Evolutionary conservation across 2,113 vertebrate genomes (phyloP).

Genomic region (Hippocampus comes): DNA sequence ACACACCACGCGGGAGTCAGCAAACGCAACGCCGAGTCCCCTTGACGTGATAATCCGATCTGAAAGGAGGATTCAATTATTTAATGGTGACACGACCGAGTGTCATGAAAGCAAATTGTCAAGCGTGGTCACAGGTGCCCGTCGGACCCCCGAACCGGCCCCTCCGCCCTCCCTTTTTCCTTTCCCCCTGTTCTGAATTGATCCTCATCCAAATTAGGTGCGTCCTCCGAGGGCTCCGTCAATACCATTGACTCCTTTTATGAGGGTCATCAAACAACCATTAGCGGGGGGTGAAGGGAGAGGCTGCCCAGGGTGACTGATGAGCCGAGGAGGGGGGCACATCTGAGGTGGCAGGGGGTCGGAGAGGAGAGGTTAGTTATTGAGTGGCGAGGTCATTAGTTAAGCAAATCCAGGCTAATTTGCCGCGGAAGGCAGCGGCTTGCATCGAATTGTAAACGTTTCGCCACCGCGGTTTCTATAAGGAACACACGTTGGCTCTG

Average conservation of each 20-base stretch:
- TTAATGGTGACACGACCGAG: conserved; percentile 68
- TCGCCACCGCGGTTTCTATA: background rate
- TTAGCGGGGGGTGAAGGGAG: conserved; percentile 75
- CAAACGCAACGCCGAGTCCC: conserved; percentile 47
- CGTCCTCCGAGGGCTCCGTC: conserved; percentile 81
- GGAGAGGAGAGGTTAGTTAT: conserved; percentile 33
- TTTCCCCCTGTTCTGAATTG: conserved; percentile 84
- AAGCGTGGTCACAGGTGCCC: conserved; percentile 69
- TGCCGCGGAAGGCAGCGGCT: conserved; percentile 26
- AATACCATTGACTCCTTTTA: conserved; percentile 96
- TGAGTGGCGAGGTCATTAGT: conserved; percentile 60
- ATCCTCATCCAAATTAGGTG: conserved; percentile 81
- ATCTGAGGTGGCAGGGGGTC: conserved; percentile 45
- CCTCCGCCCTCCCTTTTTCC: conserved; percentile 36
- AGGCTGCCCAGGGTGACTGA: conserved; percentile 84
- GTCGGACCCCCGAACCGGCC: conserved; percentile 19
- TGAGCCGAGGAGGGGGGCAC: conserved; percentile 71
- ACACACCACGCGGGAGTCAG: conserved; percentile 31
- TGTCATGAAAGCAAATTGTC: conserved; percentile 71
- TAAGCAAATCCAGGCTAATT: conserved; percentile 49
- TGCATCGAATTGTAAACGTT: background rate
- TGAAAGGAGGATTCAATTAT: conserved; percentile 66
- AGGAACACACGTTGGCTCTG: background rate
- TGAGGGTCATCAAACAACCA: conserved; percentile 93
- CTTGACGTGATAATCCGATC: conserved; percentile 67